Evolutionary conservation across 2,797 vertebrate genomes (phyloP), one percentile per base, ranked within the genome.

Genomic region (Xenopus petersii): DNA sequence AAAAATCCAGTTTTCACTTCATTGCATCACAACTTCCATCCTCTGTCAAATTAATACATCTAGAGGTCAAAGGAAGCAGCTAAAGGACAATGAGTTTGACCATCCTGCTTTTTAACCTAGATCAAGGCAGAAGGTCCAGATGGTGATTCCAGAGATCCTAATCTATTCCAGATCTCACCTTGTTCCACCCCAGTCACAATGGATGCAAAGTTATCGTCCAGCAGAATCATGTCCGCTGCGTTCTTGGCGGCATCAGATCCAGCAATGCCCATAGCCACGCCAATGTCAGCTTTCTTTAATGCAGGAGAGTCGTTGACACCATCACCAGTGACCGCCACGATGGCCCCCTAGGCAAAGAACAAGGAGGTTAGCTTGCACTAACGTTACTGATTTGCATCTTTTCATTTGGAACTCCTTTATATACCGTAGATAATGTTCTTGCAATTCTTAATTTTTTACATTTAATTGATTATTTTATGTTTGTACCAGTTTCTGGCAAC

Each of bases 101-200:
- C 36, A 42, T 42, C 6, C 5, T 42, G 36, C 36, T 42, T 42
- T 42, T 4, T 42, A 42, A 42, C 49, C 4, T 54, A 54, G 49
- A 54, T n/a, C 55, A 16, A 56, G 12, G 15, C 51, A 21, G 21
- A 21, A 21, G 26, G 26, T 30, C 6, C 8, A 42, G 36, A 42
- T 12, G 49, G 15, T 2, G 49, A 4, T 54, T 12, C 49, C 49
- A 54, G 36, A 42, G 4, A 4, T 42, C 36, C 36, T 6, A 12
- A 12, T 10, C 73, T 24, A 12, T 42, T 42, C 36, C 36, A 42
- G 10, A 12, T 10, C 73, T 24, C 80, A 94, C 93, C 94, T 63
- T 95, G 92, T 76, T 95, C 94, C 49, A 94, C 94, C 66, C 94
- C 94, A 0, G 94, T 95, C 81, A 94, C 93, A 8, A 94, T 94